A percentile compares a stretch with the other conserved stretches of the same genome.
These are phyloP conservation scores for Engraulis encrasicolus DNA, from an alignment of 2,113 vertebrate genomes.

Conservation along the genomic window DNA sequence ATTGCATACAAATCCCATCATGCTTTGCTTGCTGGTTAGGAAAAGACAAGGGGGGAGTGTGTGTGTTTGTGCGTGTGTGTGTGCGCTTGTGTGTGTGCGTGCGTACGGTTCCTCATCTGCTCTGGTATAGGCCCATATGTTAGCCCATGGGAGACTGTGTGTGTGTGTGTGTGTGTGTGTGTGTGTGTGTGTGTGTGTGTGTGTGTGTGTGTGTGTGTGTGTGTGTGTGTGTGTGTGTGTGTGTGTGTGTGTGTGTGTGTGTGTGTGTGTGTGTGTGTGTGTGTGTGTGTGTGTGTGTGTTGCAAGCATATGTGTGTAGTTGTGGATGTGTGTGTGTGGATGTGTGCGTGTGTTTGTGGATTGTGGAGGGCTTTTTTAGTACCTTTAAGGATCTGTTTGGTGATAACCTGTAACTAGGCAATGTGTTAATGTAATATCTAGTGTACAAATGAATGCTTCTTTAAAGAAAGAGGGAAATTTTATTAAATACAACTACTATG, in stretches of 20 bases:
- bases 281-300: background rate
- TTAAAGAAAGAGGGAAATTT: constrained; percentile 69
- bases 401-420: constrained; percentile 50
- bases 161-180: background rate
- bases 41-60: background rate
- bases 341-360: background rate
- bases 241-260: background rate
- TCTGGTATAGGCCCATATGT: constrained; percentile 38
- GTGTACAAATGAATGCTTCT: constrained; percentile 24
- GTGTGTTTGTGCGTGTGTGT: background rate
- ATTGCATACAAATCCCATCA: constrained; percentile 44
- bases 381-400: background rate
- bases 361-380: background rate
- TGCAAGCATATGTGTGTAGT: too few relatives aligned
- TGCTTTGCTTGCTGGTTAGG: constrained; percentile 63
- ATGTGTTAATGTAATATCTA: constrained; percentile 41
- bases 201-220: background rate
- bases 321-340: background rate
- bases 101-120: background rate
- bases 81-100: background rate
- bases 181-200: background rate
- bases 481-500: constrained; percentile 61
- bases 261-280: background rate
- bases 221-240: background rate
- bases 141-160: background rate